A percentile compares a stretch with the other conserved stretches of the same genome.
Conservation (phyloP, 2,797 vertebrate species). For the Sternarchorhynchus goeldii region DNA sequence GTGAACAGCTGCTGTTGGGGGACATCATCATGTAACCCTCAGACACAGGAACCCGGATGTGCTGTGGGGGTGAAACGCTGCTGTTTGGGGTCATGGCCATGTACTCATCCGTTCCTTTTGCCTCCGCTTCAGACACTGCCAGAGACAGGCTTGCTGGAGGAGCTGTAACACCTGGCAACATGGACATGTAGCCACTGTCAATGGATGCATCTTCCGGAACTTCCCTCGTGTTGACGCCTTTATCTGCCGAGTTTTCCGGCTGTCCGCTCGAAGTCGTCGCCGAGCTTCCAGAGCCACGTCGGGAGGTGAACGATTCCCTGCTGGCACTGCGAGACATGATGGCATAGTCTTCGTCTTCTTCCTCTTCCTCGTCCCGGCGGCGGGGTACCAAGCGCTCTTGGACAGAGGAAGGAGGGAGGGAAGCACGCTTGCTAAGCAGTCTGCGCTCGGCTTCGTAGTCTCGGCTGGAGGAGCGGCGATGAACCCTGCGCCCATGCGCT, state of each 20-base stretch:
- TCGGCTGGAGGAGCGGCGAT: constrained; percentile 75
- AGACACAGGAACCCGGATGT: constrained; percentile 67
- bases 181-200: constrained; percentile 81
- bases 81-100: constrained; percentile 80
- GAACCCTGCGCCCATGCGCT: constrained; percentile 72
- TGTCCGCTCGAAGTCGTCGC: constrained; percentile 56
- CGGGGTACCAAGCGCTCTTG: constrained; percentile 66
- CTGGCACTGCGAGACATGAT: constrained; percentile 77
- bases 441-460: constrained; percentile 76
- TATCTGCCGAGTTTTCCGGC: constrained; percentile 61
- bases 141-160: constrained; percentile 74
- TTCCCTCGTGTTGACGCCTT: constrained; percentile 59
- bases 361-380: constrained; percentile 74
- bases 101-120: constrained; percentile 78
- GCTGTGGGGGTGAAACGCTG: constrained; percentile 79
- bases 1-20: constrained; percentile 77
- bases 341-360: constrained; percentile 79
- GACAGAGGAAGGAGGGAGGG: constrained; percentile 74
- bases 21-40: constrained; percentile 86
- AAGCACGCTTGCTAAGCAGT: constrained; percentile 78
- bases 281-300: constrained; percentile 57
- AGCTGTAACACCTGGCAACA: constrained; percentile 79
- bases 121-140: constrained; percentile 66
- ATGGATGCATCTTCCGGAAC: constrained; percentile 53
- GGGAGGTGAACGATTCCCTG: constrained; percentile 64